Evolutionary conservation across 2,797 vertebrate genomes (phyloP).

Genomic region (Ceyx erithaca): DNA sequence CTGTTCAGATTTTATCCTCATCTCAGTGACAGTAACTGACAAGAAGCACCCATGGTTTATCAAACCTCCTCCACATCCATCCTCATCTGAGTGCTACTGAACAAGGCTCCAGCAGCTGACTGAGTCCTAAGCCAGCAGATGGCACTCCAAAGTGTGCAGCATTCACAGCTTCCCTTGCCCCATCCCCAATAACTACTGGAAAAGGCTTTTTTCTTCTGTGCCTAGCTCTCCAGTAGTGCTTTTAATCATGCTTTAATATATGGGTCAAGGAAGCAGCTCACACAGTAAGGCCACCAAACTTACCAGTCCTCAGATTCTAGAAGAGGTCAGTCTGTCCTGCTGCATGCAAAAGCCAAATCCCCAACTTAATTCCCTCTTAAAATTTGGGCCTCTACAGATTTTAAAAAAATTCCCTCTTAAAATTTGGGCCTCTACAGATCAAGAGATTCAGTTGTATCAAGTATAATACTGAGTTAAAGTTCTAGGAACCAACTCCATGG

Average conservation of each 20-base stretch:
- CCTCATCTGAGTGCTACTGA: neutral
- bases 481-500: neutral
- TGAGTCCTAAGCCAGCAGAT: conserved; percentile 41
- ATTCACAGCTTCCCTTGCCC: neutral
- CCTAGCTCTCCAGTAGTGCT: neutral
- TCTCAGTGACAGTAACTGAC: neutral
- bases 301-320: neutral
- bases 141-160: conserved; percentile 15
- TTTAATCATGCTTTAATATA: neutral
- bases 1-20: neutral
- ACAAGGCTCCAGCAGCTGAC: neutral
- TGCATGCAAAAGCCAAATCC: neutral
- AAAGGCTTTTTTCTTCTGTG: neutral
- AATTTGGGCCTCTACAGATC: neutral
- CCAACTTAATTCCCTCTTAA: neutral
- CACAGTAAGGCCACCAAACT: neutral
- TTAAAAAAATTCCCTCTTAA: neutral
- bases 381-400: neutral
- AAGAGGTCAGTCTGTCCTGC: neutral
- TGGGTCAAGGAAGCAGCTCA: neutral
- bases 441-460: neutral
- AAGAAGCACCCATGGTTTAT: neutral
- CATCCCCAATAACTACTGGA: neutral
- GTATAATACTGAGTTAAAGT: neutral
- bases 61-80: neutral